Evolutionary conservation across 2,113 vertebrate species (phyloP).

Genomic region (Zeus faber): DNA sequence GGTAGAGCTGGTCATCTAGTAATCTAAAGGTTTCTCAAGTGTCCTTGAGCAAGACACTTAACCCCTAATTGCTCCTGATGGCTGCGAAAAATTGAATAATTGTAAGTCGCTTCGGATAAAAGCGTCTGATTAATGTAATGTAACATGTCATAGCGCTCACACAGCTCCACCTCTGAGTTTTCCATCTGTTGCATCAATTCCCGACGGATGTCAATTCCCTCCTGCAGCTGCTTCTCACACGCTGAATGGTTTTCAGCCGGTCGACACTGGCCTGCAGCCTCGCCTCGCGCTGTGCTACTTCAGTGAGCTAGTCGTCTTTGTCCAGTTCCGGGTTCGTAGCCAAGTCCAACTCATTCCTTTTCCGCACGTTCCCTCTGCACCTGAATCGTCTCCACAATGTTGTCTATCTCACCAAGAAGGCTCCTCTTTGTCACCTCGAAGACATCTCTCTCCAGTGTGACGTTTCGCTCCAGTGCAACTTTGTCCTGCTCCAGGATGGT

Average conservation of each 20-base stretch:
- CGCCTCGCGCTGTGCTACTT: not conserved
- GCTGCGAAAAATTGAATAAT: no score
- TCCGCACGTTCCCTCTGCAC: not conserved
- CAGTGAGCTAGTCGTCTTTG: not conserved
- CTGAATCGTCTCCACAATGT: not conserved
- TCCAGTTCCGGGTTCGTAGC: constrained; percentile 5
- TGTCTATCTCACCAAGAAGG: constrained; percentile 1
- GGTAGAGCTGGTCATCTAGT: no score
- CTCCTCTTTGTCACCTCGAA: not conserved
- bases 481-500: not conserved
- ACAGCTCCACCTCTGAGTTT: constrained; percentile 30
- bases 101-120: no score
- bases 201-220: constrained; percentile 7
- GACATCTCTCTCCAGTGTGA: constrained; percentile 21
- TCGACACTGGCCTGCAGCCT: constrained; percentile 8
- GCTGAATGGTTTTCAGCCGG: not conserved
- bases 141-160: no score
- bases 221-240: constrained; percentile 29
- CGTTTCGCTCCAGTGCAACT: constrained; percentile 3
- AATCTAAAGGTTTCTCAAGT: no score
- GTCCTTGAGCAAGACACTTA: no score
- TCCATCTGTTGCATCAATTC: constrained; percentile 25
- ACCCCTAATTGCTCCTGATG: no score
- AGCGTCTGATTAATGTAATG: no score
- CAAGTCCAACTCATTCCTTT: constrained; percentile 9